These are phyloP conservation scores for Amblyteles armatorius DNA, from an alignment of 2,888 invertebrate species.

Conservation along the genomic window DNA sequence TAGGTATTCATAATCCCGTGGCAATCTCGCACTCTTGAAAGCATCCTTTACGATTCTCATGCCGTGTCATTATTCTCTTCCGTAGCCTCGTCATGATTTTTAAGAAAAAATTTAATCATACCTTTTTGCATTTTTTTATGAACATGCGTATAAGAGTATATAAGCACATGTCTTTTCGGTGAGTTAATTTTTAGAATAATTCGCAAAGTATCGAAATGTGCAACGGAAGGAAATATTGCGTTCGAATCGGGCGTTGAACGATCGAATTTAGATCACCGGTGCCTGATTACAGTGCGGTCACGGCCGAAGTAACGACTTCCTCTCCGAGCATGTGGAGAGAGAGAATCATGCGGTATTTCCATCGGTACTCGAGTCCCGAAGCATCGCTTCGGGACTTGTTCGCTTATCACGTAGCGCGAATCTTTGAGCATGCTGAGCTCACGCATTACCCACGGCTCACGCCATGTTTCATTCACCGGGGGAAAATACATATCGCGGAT, in stretches of 20 bases:
- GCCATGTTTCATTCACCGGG: not conserved
- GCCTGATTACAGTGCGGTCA: constrained; percentile 59
- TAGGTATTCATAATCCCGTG: not conserved
- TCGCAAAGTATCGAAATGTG: not conserved
- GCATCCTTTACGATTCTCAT: constrained; percentile 1
- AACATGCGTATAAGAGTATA: too few relatives aligned
- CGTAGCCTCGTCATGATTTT: not conserved
- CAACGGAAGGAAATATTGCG: not conserved
- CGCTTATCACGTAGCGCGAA: constrained; percentile 33
- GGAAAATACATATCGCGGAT: not conserved
- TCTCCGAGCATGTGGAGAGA: constrained; percentile 8
- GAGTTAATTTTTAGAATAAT: not conserved
- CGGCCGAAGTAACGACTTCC: constrained; percentile 59
- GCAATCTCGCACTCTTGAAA: not conserved
- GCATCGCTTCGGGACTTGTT: constrained; percentile 54
- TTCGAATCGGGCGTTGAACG: constrained; percentile 15
- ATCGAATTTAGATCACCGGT: constrained; percentile 36
- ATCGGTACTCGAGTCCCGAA: constrained; percentile 67
- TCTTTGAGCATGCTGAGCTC: constrained; percentile 29
- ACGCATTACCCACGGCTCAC: constrained; percentile 23
- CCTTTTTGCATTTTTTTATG: too few relatives aligned
- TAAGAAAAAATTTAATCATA: not conserved
- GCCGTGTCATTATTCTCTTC: constrained; percentile 1
- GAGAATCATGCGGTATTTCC: constrained; percentile 59
- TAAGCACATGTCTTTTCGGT: too few relatives aligned